Evolutionary conservation across 2,888 invertebrate genomes (phyloP).

Genomic region (Adela reaumurella): DNA sequence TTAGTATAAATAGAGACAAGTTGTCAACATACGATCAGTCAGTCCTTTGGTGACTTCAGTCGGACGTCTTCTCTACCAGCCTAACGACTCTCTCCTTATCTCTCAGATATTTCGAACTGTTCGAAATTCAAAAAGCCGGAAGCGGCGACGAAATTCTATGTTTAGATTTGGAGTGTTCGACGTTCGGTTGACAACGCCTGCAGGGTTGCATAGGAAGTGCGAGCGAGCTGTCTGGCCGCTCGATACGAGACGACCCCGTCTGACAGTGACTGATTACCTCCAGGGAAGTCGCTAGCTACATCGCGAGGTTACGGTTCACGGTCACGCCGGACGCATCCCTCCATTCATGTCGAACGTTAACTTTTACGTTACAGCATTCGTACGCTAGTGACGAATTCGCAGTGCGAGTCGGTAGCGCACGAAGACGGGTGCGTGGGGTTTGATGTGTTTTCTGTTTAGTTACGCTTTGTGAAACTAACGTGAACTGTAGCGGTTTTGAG

Average conservation of each 20-base stretch:
- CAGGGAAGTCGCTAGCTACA: constrained; percentile 7
- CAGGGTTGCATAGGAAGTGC: constrained; percentile 12
- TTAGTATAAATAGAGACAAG: too few species aligned
- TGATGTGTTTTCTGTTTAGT: not conserved
- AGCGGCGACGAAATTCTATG: not conserved
- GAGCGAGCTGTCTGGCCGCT: constrained; percentile 27
- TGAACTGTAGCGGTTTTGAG: not conserved
- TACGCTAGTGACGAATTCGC: not conserved
- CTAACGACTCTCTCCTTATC: too few species aligned
- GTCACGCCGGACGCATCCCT: not conserved
- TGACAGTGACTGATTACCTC: constrained; percentile 46
- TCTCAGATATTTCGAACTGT: not conserved
- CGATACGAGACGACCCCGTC: constrained; percentile 9
- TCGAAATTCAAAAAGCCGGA: not conserved
- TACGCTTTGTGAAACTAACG: not conserved
- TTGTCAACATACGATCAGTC: too few species aligned
- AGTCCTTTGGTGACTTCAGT: too few species aligned
- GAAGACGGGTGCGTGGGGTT: not conserved
- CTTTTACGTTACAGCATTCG: not conserved
- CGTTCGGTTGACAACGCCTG: not conserved
- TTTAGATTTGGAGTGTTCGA: not conserved
- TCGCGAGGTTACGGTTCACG: constrained; percentile 4
- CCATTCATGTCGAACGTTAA: not conserved
- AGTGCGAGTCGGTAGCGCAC: not conserved
- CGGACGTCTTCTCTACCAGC: too few species aligned